A percentile compares a stretch with the other conserved stretches of the same genome.
These are phyloP conservation scores for Temnothorax curvispinosus DNA, from an alignment of 1,140 invertebrate genomes.

Conservation along the genomic window DNA sequence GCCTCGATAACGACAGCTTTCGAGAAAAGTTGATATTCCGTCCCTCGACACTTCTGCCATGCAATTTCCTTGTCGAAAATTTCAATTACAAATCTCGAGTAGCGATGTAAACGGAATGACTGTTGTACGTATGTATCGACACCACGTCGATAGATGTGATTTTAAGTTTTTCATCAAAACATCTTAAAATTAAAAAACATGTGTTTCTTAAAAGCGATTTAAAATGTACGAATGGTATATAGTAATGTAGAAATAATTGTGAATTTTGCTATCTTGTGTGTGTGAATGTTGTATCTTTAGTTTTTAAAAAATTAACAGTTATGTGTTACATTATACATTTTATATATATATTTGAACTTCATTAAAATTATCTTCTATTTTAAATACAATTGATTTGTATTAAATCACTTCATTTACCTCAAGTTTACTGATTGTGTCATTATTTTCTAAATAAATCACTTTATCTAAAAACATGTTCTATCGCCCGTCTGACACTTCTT, in stretches of 20 bases:
- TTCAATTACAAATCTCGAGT: slow-evolving; percentile 48
- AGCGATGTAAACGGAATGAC: neutral
- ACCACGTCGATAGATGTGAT: neutral
- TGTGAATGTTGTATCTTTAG: neutral
- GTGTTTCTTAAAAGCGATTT: neutral
- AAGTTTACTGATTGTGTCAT: neutral
- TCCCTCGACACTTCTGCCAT: neutral
- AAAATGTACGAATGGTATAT: neutral
- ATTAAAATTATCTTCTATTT: neutral
- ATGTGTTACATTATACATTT: neutral
- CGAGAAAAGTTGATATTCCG: slow-evolving; percentile 11
- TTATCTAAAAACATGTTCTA: neutral
- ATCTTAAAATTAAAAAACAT: neutral
- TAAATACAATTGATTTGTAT: neutral
- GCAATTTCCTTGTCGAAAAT: slow-evolving; percentile 49
- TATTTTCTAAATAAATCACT: neutral
- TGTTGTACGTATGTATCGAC: neutral
- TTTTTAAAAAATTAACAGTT: neutral
- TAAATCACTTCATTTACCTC: neutral
- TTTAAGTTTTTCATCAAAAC: neutral
- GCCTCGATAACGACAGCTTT: slow-evolving; percentile 34
- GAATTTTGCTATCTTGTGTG: neutral
- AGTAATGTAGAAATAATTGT: neutral
- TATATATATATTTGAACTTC: neutral
- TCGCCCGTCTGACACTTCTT: neutral